Base-by-base conservation (phyloP, 1,140 invertebrate species). In the Eriosoma lanigerum region DNA sequence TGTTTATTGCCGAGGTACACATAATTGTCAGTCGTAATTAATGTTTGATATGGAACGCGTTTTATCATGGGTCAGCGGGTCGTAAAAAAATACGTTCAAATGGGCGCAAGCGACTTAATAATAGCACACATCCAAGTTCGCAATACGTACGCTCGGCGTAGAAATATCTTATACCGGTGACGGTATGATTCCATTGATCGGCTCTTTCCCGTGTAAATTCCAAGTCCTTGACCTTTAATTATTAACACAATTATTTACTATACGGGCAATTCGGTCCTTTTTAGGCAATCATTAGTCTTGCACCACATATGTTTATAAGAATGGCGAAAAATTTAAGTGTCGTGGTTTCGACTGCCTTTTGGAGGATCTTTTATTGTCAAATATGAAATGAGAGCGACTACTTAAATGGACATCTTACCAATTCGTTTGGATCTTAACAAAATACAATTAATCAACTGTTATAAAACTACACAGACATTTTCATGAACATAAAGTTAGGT, bases 171-270 rank as follows among this genome's bases (percentile, higher is more conserved):
- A 32, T 32, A 12, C n/a, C n/a, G n/a, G n/a, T n/a, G n/a, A 64
- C 60, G 29, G 62, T 38, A n/a, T 46, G 12, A 44, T 66, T 66
- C 38, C 32, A 46, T 66, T 46, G 32, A 19, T 44, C 19, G 32
- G 8, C 32, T 66, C 5, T 21, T 10, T 56, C 52, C 52, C 52
- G 32, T 13, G 13, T 10, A 1, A 32, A 13, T 29, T 38, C n/a
- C 52, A 17, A 76, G 73, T 58, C 73, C 73, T 76, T 76, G 73
- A 58, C 32, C 54, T 52, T 76, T 76, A 44, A 21, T n/a, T n/a
- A n/a, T n/a, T 17, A 46, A n/a, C n/a, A 54, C 48, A 32, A 54
- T 73, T 72, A 26, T 19, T 54, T 38, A 54, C 19, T 32, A 73
- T 54, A n/a, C 6, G 46, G n/a, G 29, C 68, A 29, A 52, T 19